Conservation (phyloP, 2,797 vertebrate genomes). For the Syngnathus acus region DNA sequence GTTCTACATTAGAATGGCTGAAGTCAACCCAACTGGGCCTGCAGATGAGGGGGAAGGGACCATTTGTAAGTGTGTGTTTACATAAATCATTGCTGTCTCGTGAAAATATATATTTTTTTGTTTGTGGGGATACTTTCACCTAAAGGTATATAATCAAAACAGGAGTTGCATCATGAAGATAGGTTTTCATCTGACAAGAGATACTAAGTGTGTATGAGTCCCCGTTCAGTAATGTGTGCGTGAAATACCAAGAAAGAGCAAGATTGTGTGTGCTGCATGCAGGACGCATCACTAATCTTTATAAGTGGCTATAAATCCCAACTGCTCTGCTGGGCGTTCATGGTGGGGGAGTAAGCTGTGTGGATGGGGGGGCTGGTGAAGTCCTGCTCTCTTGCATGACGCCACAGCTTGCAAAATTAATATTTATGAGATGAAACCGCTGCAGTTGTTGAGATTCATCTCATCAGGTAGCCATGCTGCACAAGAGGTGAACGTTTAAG, state of each 20-base stretch:
- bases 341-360: background rate
- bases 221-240: conserved; percentile 6
- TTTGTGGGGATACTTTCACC: conserved; percentile 6
- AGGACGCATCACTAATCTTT: conserved; percentile 50
- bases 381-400: conserved; percentile 15
- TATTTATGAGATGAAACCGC: conserved; percentile 52
- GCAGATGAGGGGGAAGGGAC: background rate
- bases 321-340: conserved; percentile 18
- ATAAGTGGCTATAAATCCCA: conserved; percentile 56
- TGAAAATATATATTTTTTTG: conserved; percentile 2
- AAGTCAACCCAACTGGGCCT: conserved; percentile 7
- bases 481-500: conserved; percentile 18
- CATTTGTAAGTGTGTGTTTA: background rate
- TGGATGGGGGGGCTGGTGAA: conserved; percentile 2
- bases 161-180: conserved; percentile 13
- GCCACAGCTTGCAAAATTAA: conserved; percentile 31
- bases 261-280: conserved; percentile 20
- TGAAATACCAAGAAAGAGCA: conserved; percentile 6
- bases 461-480: conserved; percentile 23
- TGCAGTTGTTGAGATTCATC: conserved; percentile 39
- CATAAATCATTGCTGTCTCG: conserved; percentile 9
- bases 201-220: conserved; percentile 9
- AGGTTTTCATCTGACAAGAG: conserved; percentile 19
- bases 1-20: conserved; percentile 7
- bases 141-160: conserved; percentile 15